Evolutionary conservation across 2,888 invertebrate species (phyloP).

Genomic region (Hydrotaea cyrtoneurina): DNA sequence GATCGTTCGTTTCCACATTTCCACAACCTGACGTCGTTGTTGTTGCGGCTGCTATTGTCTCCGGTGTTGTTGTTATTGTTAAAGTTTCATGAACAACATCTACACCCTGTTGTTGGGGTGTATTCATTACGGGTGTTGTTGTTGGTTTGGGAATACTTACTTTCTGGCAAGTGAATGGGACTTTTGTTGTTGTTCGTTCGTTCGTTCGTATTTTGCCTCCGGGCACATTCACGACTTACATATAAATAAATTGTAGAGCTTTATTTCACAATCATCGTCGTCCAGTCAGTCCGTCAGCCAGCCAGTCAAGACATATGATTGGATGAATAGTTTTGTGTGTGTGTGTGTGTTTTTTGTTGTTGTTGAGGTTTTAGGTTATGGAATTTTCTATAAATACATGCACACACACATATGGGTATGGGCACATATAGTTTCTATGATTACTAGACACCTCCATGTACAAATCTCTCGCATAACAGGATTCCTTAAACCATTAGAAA

Average conservation of each 20-base stretch:
- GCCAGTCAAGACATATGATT: slow-evolving; percentile 55
- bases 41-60: background rate
- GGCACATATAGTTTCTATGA: background rate
- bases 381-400: slow-evolving; percentile 3
- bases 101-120: slow-evolving; percentile 49
- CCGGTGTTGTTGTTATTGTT: background rate
- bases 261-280: slow-evolving; percentile 59
- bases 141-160: slow-evolving; percentile 22
- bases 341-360: slow-evolving; percentile 18
- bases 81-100: slow-evolving; percentile 5
- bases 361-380: background rate
- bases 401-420: background rate
- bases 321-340: too few species aligned
- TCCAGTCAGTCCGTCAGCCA: slow-evolving; percentile 47
- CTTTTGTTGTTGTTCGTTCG: slow-evolving; percentile 55
- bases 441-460: background rate
- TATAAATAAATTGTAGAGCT: slow-evolving; percentile 68
- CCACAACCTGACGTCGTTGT: slow-evolving; percentile 23
- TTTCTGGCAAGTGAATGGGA: slow-evolving; percentile 73
- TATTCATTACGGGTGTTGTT: background rate
- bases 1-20: slow-evolving; percentile 48
- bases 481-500: slow-evolving; percentile 27
- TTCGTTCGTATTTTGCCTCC: slow-evolving; percentile 68
- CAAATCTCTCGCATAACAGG: slow-evolving; percentile 15
- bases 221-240: slow-evolving; percentile 70